Evolutionary conservation across 2,113 vertebrate species (phyloP).

Genomic region (Salvelinus alpinus): DNA sequence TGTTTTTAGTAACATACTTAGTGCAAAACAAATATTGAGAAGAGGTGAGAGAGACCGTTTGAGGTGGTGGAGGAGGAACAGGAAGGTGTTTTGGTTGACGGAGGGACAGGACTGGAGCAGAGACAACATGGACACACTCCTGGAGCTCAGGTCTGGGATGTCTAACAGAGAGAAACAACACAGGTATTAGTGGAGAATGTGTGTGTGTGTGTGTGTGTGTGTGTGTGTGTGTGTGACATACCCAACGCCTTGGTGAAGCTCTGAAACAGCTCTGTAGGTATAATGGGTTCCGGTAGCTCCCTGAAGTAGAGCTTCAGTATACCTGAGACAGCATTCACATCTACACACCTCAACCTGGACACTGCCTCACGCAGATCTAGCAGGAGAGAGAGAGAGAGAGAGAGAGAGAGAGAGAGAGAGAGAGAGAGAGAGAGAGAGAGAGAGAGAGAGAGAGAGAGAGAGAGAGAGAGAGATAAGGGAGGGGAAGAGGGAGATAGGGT

Average conservation of each 20-base stretch:
- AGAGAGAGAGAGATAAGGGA: too few relatives aligned
- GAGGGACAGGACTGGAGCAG: conserved; percentile 64
- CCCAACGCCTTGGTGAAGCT: conserved; percentile 58
- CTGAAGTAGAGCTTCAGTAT: conserved; percentile 76
- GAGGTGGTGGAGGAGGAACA: conserved; percentile 74
- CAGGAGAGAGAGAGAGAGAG: neutral
- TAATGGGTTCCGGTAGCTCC: conserved; percentile 71
- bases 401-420: too few relatives aligned
- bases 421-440: too few relatives aligned
- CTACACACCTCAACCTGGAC: conserved; percentile 56
- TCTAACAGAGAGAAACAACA: conserved; percentile 40
- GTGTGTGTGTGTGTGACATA: conserved; percentile 34
- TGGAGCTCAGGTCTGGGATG: conserved; percentile 55
- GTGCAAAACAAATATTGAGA: neutral
- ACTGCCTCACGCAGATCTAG: conserved; percentile 72
- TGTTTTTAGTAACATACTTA: too few relatives aligned
- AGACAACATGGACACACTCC: conserved; percentile 56
- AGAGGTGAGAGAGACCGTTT: conserved; percentile 50
- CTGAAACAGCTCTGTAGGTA: conserved; percentile 67
- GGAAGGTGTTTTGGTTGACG: conserved; percentile 70
- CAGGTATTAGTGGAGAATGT: neutral
- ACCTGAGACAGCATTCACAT: conserved; percentile 71
- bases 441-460: too few relatives aligned
- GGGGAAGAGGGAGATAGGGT: too few relatives aligned
- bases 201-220: neutral